Conservation (phyloP, 2,797 vertebrate genomes). For the Scolopax bukidnonensis region DNA sequence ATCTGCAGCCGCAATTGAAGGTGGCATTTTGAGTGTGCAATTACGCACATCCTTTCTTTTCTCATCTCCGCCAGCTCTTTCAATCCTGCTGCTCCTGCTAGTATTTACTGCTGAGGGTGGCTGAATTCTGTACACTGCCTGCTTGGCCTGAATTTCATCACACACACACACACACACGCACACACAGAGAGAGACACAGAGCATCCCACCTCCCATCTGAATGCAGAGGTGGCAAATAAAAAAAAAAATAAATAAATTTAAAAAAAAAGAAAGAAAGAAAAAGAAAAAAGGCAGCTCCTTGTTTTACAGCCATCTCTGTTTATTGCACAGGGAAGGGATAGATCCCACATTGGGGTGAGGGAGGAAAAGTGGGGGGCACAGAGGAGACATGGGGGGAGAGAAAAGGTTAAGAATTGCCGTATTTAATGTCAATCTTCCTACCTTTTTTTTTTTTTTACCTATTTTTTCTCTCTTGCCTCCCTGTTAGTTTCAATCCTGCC, state of each 20-base stretch:
- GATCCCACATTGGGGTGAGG: not conserved
- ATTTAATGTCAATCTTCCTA: not conserved
- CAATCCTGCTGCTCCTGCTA: conserved; percentile 35
- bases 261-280: no score
- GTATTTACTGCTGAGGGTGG: conserved; percentile 55
- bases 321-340: not conserved
- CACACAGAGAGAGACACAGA: not conserved
- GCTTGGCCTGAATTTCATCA: conserved; percentile 60
- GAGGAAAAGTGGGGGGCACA: not conserved
- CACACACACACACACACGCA: not conserved
- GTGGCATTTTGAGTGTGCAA: not conserved
- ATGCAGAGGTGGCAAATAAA: not conserved
- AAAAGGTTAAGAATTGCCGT: not conserved
- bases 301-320: not conserved
- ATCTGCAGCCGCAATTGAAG: not conserved
- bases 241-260: not conserved
- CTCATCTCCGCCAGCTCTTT: not conserved
- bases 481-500: not conserved
- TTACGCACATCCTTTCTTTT: conserved; percentile 3
- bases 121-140: conserved; percentile 25
- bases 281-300: not conserved
- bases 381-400: accelerated
- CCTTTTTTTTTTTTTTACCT: not conserved
- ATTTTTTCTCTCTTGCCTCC: not conserved
- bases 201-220: not conserved